Base-by-base conservation (phyloP, 2,888 invertebrate species). In the Lycocerus yunnanus region DNA sequence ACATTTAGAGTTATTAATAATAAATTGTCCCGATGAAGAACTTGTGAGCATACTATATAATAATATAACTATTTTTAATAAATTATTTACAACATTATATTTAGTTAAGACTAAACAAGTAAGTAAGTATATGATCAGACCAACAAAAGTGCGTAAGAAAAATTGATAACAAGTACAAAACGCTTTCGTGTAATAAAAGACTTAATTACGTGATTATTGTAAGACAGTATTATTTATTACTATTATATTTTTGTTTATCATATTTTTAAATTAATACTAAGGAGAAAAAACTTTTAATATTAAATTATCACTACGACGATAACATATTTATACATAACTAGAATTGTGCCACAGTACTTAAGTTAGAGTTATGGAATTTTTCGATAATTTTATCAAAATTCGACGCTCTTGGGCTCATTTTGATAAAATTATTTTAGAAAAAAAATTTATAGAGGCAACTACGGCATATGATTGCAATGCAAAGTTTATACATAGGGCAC, bases 391-490 rank as follows among this genome's bases (percentile, higher is more conserved):
- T n/a, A n/a, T 43, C 43, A 43, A 43, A 43, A 43, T n/a, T 43
- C 43, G n/a, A 11, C 21, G 27, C 20, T 2, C 3, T 20, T 1
- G 14, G 20, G 21, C 18, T 21, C 14, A 65, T 20, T 65, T 21
- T 21, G 21, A 65, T 58, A 43, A 15, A 15, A 66, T 27, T 16
- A 58, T 15, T 20, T 63, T 63, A 18, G 43, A 63, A 61, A 70
- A 16, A 65, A 70, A 70, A 70, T 70, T 63, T 70, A 63, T 80
- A 82, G 81, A 83, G 84, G 83, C 84, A 83, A 82, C 84, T 84
- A 83, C 83, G 83, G 84, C 81, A 81, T 81, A 80, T 82, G 79
- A 81, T 82, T 81, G 78, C 80, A 79, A 80, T 76, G 79, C 79
- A 77, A 79, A 78, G 74, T 77, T 76, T 71, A 77, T 79, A 77